A percentile compares a stretch with the other conserved stretches of the same genome.
Evolutionary conservation across 2,888 invertebrate genomes (phyloP).

Genomic region (Tribolium freemani): DNA sequence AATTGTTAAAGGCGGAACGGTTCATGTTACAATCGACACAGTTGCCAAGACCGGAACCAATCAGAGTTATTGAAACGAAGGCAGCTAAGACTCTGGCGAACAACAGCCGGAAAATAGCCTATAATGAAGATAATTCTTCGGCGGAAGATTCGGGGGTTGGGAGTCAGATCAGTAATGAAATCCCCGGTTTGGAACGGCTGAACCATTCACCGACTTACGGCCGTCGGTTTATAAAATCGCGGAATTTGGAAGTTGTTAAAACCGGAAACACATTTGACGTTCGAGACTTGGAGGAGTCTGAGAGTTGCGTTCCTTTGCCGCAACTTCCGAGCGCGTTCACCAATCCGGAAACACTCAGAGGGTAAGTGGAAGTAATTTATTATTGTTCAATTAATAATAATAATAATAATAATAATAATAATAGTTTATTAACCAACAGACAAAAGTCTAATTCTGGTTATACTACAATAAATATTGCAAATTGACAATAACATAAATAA

Average conservation of each 20-base stretch:
- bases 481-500: too few relatives aligned
- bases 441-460: too few relatives aligned
- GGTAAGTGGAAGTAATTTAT: too few relatives aligned
- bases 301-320: slow-evolving; percentile 76
- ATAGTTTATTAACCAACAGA: too few relatives aligned
- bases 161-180: slow-evolving; percentile 58
- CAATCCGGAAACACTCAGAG: slow-evolving; percentile 48
- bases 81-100: slow-evolving; percentile 81
- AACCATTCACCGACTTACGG: slow-evolving; percentile 64
- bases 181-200: slow-evolving; percentile 60
- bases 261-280: slow-evolving; percentile 84
- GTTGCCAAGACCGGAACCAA: slow-evolving; percentile 81
- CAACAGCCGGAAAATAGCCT: slow-evolving; percentile 76
- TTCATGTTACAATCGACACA: slow-evolving; percentile 80
- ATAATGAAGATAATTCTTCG: slow-evolving; percentile 65
- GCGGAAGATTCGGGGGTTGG: slow-evolving; percentile 76
- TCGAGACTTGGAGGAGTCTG: slow-evolving; percentile 75
- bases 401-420: too few relatives aligned
- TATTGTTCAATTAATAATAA: too few relatives aligned
- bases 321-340: slow-evolving; percentile 72
- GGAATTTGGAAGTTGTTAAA: slow-evolving; percentile 82
- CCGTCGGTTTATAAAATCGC: slow-evolving; percentile 69
- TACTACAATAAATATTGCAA: too few relatives aligned
- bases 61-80: slow-evolving; percentile 76
- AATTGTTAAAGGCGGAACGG: slow-evolving; percentile 66